Conservation (phyloP, 2,888 invertebrate species). For the Electrophaes corylata region DNA sequence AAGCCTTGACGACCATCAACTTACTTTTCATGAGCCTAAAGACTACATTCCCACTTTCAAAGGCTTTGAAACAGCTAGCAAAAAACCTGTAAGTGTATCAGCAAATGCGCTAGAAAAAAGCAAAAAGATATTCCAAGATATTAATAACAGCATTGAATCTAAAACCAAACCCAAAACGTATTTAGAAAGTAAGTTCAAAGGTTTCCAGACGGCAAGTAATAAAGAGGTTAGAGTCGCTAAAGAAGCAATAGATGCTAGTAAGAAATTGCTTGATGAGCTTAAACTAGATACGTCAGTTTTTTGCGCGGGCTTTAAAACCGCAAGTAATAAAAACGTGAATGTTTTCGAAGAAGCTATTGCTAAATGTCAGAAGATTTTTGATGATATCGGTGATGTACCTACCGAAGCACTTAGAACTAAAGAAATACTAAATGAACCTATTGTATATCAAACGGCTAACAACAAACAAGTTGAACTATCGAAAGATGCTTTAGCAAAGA, state of each 20-base stretch:
- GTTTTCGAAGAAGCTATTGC: constrained; percentile 55
- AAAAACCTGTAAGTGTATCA: constrained; percentile 59
- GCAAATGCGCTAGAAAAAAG: constrained; percentile 48
- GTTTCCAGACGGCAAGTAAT: constrained; percentile 62
- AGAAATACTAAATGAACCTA: background rate
- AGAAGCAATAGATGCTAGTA: constrained; percentile 43
- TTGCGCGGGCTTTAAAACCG: constrained; percentile 61
- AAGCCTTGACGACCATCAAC: background rate
- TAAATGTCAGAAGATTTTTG: constrained; percentile 51
- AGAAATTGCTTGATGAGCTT: constrained; percentile 54
- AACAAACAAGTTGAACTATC: constrained; percentile 20
- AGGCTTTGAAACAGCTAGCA: constrained; percentile 69
- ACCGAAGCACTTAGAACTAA: background rate
- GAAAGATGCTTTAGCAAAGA: constrained; percentile 24
- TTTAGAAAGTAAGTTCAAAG: constrained; percentile 27
- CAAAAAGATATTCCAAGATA: constrained; percentile 55
- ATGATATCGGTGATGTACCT: constrained; percentile 24
- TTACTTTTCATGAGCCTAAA: background rate
- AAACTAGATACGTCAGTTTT: constrained; percentile 19
- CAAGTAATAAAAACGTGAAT: constrained; percentile 62
- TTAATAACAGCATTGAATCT: constrained; percentile 21
- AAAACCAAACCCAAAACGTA: background rate
- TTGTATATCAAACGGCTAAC: constrained; percentile 24
- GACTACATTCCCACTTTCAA: constrained; percentile 24
- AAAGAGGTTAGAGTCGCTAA: constrained; percentile 40